These are phyloP conservation scores for Drosophila multiciliata DNA, from an alignment of 2,888 invertebrate species.

Conservation along the genomic window DNA sequence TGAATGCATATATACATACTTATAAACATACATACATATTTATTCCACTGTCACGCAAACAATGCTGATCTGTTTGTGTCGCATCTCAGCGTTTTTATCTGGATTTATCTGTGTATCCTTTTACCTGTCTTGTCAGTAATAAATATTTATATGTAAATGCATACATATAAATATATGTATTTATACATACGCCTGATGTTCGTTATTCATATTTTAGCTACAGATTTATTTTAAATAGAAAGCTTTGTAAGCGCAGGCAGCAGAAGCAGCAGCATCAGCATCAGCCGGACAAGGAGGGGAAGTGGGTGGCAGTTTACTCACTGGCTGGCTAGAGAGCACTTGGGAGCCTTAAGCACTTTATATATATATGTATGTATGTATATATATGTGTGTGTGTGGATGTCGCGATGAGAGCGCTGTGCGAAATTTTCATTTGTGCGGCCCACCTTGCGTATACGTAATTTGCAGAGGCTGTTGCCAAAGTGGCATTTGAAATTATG, in stretches of 20 bases:
- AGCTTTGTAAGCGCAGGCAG: constrained; percentile 52
- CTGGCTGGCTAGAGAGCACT: constrained; percentile 45
- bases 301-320: constrained; percentile 3
- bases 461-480: constrained; percentile 66
- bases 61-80: constrained; percentile 1
- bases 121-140: not conserved
- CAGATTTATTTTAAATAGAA: constrained; percentile 61
- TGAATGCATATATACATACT: no score
- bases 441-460: constrained; percentile 67
- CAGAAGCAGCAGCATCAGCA: constrained; percentile 5
- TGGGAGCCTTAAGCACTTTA: constrained; percentile 54
- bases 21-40: not conserved
- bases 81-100: not conserved
- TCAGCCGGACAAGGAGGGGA: not conserved
- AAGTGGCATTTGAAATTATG: constrained; percentile 77
- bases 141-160: not conserved
- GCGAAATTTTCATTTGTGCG: constrained; percentile 43
- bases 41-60: not conserved
- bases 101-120: not conserved
- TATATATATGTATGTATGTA: constrained; percentile 5
- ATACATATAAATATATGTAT: not conserved
- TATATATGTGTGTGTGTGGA: not conserved
- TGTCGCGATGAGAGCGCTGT: constrained; percentile 23
- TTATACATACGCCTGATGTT: not conserved
- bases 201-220: constrained; percentile 31